phyloP scores from a whole-genome alignment of 2,888 invertebrate species.

The Acanthoscelides obtectus region DNA sequence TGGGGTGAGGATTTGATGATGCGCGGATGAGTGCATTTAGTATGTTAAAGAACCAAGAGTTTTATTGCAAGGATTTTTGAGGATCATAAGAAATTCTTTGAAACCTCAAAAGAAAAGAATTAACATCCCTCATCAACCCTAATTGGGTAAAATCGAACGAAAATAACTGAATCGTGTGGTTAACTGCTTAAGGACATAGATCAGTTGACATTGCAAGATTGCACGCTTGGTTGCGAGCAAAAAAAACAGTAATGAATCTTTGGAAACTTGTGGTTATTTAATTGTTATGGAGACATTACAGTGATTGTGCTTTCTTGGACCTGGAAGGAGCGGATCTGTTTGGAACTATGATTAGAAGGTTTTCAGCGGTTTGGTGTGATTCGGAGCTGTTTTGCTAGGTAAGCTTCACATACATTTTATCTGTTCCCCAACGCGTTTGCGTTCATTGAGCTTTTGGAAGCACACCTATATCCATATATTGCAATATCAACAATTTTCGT shows the following conservation, averaged over 20 bases:
- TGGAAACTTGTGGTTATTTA: neutral
- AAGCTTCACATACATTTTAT: neutral
- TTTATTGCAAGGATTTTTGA: too few relatives aligned
- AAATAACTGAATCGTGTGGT: neutral
- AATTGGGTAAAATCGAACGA: neutral
- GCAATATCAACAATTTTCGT: too few relatives aligned
- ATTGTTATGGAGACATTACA: neutral
- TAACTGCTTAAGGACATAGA: neutral
- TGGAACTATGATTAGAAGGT: neutral
- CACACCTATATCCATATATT: too few relatives aligned
- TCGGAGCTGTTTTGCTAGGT: neutral
- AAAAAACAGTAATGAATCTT: neutral
- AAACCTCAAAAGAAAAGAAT: neutral
- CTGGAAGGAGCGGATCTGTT: neutral
- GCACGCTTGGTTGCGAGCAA: too few relatives aligned
- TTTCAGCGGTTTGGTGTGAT: neutral
- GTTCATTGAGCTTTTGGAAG: too few relatives aligned
- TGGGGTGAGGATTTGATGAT: neutral
- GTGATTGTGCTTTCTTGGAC: neutral
- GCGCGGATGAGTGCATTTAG: neutral
- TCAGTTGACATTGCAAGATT: neutral
- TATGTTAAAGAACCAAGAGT: neutral
- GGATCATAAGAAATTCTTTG: too few relatives aligned
- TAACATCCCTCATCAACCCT: neutral
- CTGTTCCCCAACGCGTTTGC: too few relatives aligned